A percentile compares a stretch with the other conserved stretches of the same genome.
Conservation (phyloP, 2,113 vertebrate species). For the Urocolius indicus region DNA sequence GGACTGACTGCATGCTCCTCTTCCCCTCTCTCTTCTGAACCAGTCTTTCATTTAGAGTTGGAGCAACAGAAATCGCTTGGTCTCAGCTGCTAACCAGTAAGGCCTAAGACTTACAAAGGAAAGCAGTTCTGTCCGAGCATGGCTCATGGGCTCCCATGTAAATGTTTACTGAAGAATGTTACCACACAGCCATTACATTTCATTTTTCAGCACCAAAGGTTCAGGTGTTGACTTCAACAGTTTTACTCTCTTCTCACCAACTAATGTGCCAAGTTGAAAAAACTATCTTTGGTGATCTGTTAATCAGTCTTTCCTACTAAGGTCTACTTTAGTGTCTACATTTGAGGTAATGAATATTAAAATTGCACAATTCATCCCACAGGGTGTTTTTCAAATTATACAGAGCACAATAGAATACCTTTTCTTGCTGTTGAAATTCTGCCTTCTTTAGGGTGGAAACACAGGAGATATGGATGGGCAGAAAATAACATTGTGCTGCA, state of each 20-base stretch:
- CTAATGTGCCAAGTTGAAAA: not conserved
- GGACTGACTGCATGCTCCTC: not conserved
- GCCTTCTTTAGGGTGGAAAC: slow-evolving; percentile 30
- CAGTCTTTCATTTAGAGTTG: not conserved
- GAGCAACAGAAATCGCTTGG: not conserved
- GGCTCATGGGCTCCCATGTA: not conserved
- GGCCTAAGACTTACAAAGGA: not conserved
- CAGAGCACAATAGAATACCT: slow-evolving; percentile 19
- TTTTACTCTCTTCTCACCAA: not conserved
- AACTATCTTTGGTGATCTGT: slow-evolving; percentile 45
- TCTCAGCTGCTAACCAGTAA: not conserved
- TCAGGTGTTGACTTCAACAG: not conserved
- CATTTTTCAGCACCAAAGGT: not conserved
- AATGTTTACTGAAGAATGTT: not conserved
- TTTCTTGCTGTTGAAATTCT: slow-evolving; percentile 37
- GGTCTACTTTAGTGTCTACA: slow-evolving; percentile 21
- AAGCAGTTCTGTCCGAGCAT: not conserved
- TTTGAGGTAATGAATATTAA: slow-evolving; percentile 58
- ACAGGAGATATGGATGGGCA: slow-evolving; percentile 14
- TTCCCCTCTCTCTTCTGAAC: not conserved
- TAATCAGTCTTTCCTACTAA: slow-evolving; percentile 31
- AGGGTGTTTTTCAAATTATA: slow-evolving; percentile 61
- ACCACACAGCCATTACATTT: not conserved
- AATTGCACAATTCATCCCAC: slow-evolving; percentile 52
- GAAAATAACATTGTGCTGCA: not conserved